A percentile compares a stretch with the other conserved stretches of the same genome.
Evolutionary conservation across 35 echinoderm and acorn worm species (phyloP).

Genomic region (Ophiothrix spiculata): DNA sequence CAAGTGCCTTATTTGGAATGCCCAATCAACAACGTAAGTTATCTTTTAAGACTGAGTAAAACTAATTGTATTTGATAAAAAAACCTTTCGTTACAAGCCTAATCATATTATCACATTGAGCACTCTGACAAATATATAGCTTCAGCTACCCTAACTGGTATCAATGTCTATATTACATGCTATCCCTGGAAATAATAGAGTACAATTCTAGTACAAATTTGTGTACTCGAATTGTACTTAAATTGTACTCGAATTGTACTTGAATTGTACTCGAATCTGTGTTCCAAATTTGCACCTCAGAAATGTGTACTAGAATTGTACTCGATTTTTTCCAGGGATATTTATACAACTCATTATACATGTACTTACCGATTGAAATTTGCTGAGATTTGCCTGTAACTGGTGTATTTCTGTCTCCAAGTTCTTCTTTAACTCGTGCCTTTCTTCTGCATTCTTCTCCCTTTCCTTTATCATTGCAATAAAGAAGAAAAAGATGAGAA

Average conservation of each 20-base stretch:
- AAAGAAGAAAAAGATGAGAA: no score
- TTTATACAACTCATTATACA: background rate
- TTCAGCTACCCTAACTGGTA: no score
- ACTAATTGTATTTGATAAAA: no score
- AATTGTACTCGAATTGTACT: background rate
- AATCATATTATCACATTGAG: no score
- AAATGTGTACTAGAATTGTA: background rate
- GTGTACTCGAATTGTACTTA: background rate
- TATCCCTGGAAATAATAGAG: background rate
- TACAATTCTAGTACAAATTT: background rate
- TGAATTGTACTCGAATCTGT: background rate
- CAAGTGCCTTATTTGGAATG: no score
- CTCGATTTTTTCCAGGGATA: no score
- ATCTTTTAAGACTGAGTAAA: no score
- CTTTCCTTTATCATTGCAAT: constrained; percentile 52
- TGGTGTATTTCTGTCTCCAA: constrained; percentile 73
- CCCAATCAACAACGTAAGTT: no score
- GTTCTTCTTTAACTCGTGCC: constrained; percentile 58
- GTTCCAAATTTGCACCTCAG: background rate
- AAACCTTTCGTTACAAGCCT: no score
- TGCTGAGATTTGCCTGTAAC: constrained; percentile 78
- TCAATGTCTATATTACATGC: no score
- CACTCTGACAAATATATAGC: no score
- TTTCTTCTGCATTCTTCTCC: constrained; percentile 61
- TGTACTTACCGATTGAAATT: constrained; percentile 71